These are phyloP conservation scores for Erpetoichthys calabaricus DNA, from an alignment of 2,797 vertebrate genomes.

Conservation along the genomic window DNA sequence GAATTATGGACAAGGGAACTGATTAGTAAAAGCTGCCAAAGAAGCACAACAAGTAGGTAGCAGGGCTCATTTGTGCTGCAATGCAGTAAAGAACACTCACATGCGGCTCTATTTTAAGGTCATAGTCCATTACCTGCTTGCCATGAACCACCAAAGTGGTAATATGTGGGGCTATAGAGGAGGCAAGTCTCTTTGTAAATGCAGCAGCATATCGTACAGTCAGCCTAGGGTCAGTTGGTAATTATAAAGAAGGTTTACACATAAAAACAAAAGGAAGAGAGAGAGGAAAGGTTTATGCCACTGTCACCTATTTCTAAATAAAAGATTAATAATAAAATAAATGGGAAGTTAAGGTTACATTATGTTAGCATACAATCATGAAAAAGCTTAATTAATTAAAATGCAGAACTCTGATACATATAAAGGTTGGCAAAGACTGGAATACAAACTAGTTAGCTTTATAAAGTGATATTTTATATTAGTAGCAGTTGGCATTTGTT, in stretches of 20 bases:
- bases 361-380: conserved; percentile 11
- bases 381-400: too few species aligned
- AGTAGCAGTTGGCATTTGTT: too few species aligned
- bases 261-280: conserved; percentile 8
- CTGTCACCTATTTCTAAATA: too few species aligned
- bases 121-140: conserved; percentile 79
- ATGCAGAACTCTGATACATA: too few species aligned
- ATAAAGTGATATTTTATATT: too few species aligned
- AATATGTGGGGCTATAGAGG: conserved; percentile 90
- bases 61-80: conserved; percentile 18
- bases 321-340: too few species aligned
- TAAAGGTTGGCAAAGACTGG: too few species aligned
- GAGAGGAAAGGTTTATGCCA: conserved; percentile 1
- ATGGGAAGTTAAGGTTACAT: conserved; percentile 25
- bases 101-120: conserved; percentile 37
- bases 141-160: conserved; percentile 92
- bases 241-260: neutral
- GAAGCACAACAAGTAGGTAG: too few species aligned
- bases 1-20: too few species aligned
- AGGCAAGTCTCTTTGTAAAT: conserved; percentile 76
- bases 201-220: conserved; percentile 77
- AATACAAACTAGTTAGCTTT: too few species aligned
- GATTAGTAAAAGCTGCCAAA: too few species aligned
- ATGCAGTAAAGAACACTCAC: conserved; percentile 18
- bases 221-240: conserved; percentile 54